phyloP scores from a whole-genome alignment of 2,888 invertebrate species.

The Sisyra terminalis region DNA sequence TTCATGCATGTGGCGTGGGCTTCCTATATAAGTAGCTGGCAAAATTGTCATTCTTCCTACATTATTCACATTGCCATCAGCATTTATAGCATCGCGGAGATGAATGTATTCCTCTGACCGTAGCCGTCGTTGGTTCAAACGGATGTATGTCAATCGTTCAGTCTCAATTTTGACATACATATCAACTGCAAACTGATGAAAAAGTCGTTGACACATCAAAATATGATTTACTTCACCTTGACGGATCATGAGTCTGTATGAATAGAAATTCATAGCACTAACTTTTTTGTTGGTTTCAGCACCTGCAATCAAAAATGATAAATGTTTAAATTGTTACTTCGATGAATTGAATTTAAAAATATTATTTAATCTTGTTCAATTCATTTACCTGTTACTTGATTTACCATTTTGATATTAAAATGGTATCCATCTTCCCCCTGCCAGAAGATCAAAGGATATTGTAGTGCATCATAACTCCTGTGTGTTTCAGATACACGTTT shows the following conservation, averaged over 20 bases:
- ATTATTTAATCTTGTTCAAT: too few relatives aligned
- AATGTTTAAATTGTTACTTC: too few relatives aligned
- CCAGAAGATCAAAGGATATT: conserved; percentile 22
- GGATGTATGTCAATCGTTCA: conserved; percentile 18
- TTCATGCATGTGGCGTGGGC: conserved; percentile 18
- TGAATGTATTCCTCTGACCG: conserved; percentile 17
- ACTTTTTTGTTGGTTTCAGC: conserved; percentile 9
- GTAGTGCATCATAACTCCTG: conserved; percentile 20
- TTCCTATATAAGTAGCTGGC: conserved; percentile 17
- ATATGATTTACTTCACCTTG: conserved; percentile 12
- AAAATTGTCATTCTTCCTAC: conserved; percentile 16
- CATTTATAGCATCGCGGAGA: conserved; percentile 17
- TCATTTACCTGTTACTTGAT: conserved; percentile 13
- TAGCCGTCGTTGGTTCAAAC: conserved; percentile 18
- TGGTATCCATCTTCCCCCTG: conserved; percentile 17
- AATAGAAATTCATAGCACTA: conserved; percentile 15
- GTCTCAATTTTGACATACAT: conserved; percentile 19
- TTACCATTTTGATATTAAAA: conserved; percentile 15
- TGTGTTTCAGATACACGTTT: conserved; percentile 18
- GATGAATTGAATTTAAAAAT: too few relatives aligned
- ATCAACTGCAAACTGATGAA: conserved; percentile 18
- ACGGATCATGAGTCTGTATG: conserved; percentile 16
- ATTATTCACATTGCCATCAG: conserved; percentile 14
- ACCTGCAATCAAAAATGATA: too few relatives aligned
- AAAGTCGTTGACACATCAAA: conserved; percentile 12